Evolutionary conservation across 2,113 vertebrate genomes (phyloP), one percentile per base, ranked within the genome.

Genomic region (Chaetura pelagica): DNA sequence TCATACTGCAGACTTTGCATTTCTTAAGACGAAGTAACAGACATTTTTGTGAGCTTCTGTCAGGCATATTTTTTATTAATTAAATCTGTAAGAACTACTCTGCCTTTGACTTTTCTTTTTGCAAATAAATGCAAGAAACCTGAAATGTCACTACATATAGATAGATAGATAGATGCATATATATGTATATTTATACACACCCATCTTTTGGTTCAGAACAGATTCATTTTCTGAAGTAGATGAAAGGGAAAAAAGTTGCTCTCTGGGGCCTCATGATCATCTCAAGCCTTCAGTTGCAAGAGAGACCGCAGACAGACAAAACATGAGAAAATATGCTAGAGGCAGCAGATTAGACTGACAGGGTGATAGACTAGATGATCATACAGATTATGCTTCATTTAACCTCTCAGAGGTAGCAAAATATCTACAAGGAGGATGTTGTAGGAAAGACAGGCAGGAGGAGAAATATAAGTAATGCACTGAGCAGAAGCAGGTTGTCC

Each of bases 11-110:
- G 74, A 84, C n/a, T 52, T 89, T 84, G 82, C 54, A 84, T 72
- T 75, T 93, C 73, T 90, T 69, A 90, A 83, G 95, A 92, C 52
- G 32, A 96, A 96, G 74, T 76, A 90, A 74, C 93, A 97, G 87
- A 90, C 92, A 68, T 67, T 90, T 74, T 73, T 90, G 69, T 91
- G 62, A 96, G 80, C n/a, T 91, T 95, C 35, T 69, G 49, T 91
- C 66, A 94, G 54, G 48, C 24, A 30, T 64, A 71, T 0, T 3
- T 80, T 93, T 96, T 87, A 72, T 76, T 93, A 95, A 92, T 93
- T 93, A 92, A 77, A 90, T 90, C 26, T 69, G 5, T 44, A 51
- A 63, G 29, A 91, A 42, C n/a, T 69, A 7, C 12, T 80, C 26
- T 63, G 78, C 7, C 15, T 74, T 86, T 42, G 14, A 7, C 2